Evolutionary conservation across 2,797 vertebrate genomes (phyloP).

Genomic region (Linurgus olivaceus): DNA sequence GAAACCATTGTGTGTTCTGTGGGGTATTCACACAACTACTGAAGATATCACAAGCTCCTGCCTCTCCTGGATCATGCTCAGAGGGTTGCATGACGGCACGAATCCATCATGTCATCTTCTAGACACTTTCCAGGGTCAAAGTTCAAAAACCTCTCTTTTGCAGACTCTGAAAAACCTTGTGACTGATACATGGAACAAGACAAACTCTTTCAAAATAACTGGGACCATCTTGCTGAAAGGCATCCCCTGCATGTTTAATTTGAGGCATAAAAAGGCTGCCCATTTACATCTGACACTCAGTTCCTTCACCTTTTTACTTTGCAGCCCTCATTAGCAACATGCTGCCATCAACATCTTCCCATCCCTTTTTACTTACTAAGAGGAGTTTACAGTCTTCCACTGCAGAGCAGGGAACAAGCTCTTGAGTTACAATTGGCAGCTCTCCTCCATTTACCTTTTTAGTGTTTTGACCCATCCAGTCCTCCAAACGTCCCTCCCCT

Average conservation of each 20-base stretch:
- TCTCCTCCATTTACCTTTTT: background rate
- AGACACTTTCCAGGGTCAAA: background rate
- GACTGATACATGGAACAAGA: background rate
- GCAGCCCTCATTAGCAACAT: background rate
- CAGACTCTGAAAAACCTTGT: background rate
- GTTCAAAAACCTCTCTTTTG: background rate
- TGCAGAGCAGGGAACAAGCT: background rate
- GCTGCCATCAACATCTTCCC: background rate
- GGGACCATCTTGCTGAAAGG: background rate
- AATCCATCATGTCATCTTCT: background rate
- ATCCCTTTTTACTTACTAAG: background rate
- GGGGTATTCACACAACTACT: background rate
- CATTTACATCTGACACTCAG: background rate
- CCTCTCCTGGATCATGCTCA: background rate
- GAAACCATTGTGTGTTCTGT: background rate
- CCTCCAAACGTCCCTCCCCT: background rate
- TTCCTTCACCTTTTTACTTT: background rate
- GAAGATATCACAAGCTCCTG: background rate
- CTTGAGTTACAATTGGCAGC: background rate
- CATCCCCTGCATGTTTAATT: background rate
- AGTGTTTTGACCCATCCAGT: background rate
- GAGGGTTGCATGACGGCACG: background rate
- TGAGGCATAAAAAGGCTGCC: background rate
- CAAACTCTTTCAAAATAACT: background rate
- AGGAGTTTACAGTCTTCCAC: background rate